These are phyloP conservation scores for Lerista edwardsae DNA, from an alignment of 2,797 vertebrate species.

Conservation along the genomic window DNA sequence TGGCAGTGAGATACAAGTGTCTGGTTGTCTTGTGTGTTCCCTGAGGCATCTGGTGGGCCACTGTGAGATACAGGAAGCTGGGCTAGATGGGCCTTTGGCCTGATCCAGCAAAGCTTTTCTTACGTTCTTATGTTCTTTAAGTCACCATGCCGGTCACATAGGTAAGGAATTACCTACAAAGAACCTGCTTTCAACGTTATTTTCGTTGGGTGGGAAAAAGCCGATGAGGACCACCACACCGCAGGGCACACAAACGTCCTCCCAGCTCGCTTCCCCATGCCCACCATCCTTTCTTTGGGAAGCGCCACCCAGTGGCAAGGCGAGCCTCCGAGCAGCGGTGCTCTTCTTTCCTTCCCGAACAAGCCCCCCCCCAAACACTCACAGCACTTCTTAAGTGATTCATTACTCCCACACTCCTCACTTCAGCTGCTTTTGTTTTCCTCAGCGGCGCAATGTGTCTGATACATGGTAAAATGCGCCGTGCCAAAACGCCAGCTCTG, in stretches of 20 bases:
- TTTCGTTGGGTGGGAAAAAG: not conserved
- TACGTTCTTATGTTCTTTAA: no score
- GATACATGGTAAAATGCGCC: slow-evolving; percentile 65
- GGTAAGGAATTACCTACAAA: not conserved
- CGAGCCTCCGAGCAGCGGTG: not conserved
- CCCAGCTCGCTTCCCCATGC: not conserved
- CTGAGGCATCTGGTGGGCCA: no score
- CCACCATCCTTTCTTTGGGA: not conserved
- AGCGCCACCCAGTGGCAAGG: slow-evolving; percentile 24
- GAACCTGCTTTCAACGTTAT: not conserved
- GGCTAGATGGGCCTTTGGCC: no score
- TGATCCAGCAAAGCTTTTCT: no score
- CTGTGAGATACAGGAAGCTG: no score
- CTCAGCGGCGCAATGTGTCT: slow-evolving; percentile 70
- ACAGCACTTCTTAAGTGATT: slow-evolving; percentile 60
- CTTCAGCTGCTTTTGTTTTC: slow-evolving; percentile 76
- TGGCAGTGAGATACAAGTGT: no score
- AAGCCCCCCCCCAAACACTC: not conserved
- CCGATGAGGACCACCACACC: no score
- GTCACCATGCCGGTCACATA: not conserved
- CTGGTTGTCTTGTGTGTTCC: no score
- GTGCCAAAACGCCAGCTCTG: slow-evolving; percentile 59
- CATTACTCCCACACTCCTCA: slow-evolving; percentile 72
- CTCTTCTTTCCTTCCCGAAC: slow-evolving; percentile 21
- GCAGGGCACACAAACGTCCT: accelerated